Base-by-base conservation (phyloP, 2,888 invertebrate genomes). In the Prosapia bicincta region DNA sequence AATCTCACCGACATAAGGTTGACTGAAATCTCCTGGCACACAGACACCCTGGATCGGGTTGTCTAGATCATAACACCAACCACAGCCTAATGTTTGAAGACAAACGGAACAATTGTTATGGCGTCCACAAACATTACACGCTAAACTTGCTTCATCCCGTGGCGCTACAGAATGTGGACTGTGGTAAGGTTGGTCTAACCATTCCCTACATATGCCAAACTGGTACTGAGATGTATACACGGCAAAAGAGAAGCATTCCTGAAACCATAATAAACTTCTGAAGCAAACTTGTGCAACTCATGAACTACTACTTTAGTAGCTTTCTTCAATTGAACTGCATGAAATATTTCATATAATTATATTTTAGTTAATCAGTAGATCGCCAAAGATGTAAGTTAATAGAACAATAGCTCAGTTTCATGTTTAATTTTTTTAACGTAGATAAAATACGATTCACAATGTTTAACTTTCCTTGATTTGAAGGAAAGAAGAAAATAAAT, bases 151-250 rank as follows among this genome's bases (percentile, higher is more conserved):
- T 91, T 43, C 84, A 66, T 75, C 76, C 10, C 76, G 75, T 15
- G 77, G 76, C 7, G 75, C 73, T 3, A 75, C 72, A 6, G 74
- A 71, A 67, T 71, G 72, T 5, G 26, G 28, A 13, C 70, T 69
- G 32, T 77, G 76, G 75, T 78, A 77, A 20, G 74, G 90, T 82
- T 93, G 93, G 85, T 97, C 97, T 77, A 96, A 89, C 97, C 97
- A 97, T 84, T 96, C 95, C 54, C 95, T 90, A 82, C 97, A 98
- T 83, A 95, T 88, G 0, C 97, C 98, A 85, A 96, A 97, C 83
- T 96, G 95, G 85, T 95, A 97, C 83, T 96, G 94, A 80, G 96
- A 95, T 7, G 96, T 96, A 85, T 97, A 97, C 0, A 97, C 95
- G n/a, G 96, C 94, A 85, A 98, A 97, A 79, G 96, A 94, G 84